Conservation (phyloP, 2,797 vertebrate genomes). For the Platalea minor region DNA sequence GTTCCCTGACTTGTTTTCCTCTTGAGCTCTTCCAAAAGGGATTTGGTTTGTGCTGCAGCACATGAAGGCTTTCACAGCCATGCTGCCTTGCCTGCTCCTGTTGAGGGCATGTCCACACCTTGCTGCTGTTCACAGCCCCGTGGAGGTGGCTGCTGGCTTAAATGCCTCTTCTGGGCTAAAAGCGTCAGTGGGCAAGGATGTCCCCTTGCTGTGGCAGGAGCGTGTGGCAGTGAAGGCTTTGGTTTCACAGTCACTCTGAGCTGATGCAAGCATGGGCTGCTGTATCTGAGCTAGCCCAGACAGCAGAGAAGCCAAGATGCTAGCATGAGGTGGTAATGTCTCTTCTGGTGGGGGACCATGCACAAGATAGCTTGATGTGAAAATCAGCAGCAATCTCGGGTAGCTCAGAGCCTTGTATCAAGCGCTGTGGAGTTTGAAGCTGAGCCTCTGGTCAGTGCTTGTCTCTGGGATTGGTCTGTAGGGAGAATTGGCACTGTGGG, state of each 20-base stretch:
- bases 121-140: not conserved
- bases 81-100: not conserved
- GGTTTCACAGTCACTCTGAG: not conserved
- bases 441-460: not conserved
- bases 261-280: rapidly evolving
- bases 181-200: not conserved
- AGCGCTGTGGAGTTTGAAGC: not conserved
- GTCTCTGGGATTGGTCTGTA: not conserved
- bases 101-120: not conserved
- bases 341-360: not conserved
- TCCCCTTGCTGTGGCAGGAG: not conserved
- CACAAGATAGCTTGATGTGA: not conserved
- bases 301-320: not conserved
- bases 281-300: not conserved
- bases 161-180: not conserved
- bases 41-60: not conserved
- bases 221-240: not conserved
- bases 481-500: not conserved
- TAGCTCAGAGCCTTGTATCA: not conserved
- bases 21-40: not conserved
- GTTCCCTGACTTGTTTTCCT: not conserved
- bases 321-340: not conserved
- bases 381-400: too few species aligned
- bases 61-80: not conserved
- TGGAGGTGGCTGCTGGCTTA: not conserved